Evolutionary conservation across 2,888 invertebrate species (phyloP).

Genomic region (Gnatocerus cornutus): DNA sequence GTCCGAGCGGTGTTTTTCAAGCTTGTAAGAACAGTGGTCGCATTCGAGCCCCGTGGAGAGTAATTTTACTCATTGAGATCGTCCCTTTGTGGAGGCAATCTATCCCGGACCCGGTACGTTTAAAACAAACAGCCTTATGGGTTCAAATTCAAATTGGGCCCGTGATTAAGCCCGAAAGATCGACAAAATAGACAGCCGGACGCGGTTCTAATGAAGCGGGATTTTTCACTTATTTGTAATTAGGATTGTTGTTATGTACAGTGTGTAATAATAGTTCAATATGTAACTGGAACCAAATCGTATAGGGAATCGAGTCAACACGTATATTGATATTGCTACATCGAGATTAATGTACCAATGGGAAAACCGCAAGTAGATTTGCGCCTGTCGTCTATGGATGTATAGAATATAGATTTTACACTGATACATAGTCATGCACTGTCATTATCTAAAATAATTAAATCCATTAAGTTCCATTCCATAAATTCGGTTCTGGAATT

Average conservation of each 20-base stretch:
- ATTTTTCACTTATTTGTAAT: background rate
- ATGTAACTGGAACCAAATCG: background rate
- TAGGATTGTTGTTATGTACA: too few species aligned
- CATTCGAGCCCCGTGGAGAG: slow-evolving; percentile 34
- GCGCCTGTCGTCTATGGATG: too few species aligned
- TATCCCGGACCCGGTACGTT: slow-evolving; percentile 28
- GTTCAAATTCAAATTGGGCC: slow-evolving; percentile 29
- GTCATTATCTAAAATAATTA: too few species aligned
- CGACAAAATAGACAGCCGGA: slow-evolving; percentile 6
- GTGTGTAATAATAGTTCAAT: background rate
- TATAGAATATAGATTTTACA: too few species aligned
- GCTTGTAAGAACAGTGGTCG: slow-evolving; percentile 34
- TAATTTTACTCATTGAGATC: slow-evolving; percentile 47
- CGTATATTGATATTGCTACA: too few species aligned
- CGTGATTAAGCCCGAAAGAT: slow-evolving; percentile 36
- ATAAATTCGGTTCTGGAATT: too few species aligned
- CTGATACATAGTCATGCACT: too few species aligned
- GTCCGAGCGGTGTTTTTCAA: slow-evolving; percentile 42
- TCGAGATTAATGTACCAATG: too few species aligned
- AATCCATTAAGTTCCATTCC: too few species aligned
- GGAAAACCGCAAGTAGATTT: too few species aligned
- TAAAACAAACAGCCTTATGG: slow-evolving; percentile 35
- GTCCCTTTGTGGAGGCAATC: slow-evolving; percentile 42
- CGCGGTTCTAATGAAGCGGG: background rate
- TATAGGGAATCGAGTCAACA: too few species aligned